A percentile compares a stretch with the other conserved stretches of the same genome.
Conservation (phyloP, 2,888 invertebrate species). For the Electrophaes corylata region DNA sequence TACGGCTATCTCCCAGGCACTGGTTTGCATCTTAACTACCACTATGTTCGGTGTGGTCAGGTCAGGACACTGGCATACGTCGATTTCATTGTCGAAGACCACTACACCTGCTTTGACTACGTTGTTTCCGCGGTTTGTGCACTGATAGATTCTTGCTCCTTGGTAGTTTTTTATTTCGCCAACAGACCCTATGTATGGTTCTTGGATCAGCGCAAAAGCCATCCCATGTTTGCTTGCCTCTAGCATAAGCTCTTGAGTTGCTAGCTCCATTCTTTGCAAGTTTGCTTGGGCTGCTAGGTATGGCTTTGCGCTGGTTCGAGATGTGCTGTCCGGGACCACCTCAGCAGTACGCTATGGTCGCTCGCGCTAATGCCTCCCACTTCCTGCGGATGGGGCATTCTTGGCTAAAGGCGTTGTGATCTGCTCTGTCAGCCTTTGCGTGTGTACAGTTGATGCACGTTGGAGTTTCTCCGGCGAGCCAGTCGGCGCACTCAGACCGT, state of each 20-base stretch:
- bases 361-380: slow-evolving; percentile 29
- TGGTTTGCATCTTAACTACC: too few species aligned
- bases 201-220: too few species aligned
- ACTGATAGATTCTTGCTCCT: not conserved
- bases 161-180: too few species aligned
- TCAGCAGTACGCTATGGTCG: too few species aligned
- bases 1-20: too few species aligned
- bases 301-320: not conserved
- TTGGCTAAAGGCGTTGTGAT: slow-evolving; percentile 19
- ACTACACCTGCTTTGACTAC: not conserved
- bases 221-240: too few species aligned
- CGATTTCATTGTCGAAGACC: not conserved
- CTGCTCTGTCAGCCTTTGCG: slow-evolving; percentile 15
- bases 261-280: too few species aligned
- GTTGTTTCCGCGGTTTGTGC: not conserved
- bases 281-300: not conserved
- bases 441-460: slow-evolving; percentile 15
- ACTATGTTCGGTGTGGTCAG: too few species aligned
- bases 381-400: slow-evolving; percentile 19
- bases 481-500: too few species aligned
- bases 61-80: not conserved
- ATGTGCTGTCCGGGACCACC: slow-evolving; percentile 1
- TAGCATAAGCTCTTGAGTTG: not conserved
- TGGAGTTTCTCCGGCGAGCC: not conserved
- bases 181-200: too few species aligned